Evolutionary conservation across 2,888 invertebrate species (phyloP).

Genomic region (Cryptocephalus primarius): DNA sequence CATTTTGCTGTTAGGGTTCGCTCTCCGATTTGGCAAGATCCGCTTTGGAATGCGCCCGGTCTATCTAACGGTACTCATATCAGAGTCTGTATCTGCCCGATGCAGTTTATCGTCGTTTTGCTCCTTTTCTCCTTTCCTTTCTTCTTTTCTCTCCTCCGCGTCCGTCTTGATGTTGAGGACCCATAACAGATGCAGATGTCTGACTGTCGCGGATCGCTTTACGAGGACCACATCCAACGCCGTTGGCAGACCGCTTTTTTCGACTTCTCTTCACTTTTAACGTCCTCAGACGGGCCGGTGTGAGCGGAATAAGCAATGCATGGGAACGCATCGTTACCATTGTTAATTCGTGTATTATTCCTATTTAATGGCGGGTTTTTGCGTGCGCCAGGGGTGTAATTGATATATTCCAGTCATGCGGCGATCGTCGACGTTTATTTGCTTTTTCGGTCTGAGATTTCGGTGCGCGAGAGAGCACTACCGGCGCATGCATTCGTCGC

Average conservation of each 20-base stretch:
- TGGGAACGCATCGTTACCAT: conserved; percentile 33
- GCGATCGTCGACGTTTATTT: background rate
- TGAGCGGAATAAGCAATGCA: conserved; percentile 35
- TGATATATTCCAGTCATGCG: conserved; percentile 2
- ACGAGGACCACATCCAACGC: conserved; percentile 28
- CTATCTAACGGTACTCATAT: conserved; percentile 17
- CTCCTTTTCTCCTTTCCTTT: conserved; percentile 3
- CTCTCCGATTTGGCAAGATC: background rate
- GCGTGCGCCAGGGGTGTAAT: background rate
- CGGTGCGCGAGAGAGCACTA: too few relatives aligned
- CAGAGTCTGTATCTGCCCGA: conserved; percentile 15
- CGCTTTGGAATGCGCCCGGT: conserved; percentile 4
- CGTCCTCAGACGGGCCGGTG: conserved; percentile 17
- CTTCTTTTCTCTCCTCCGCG: conserved; percentile 4
- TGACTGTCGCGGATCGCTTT: conserved; percentile 24
- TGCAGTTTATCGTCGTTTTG: conserved; percentile 23
- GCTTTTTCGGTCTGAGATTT: too few relatives aligned
- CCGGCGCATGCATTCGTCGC: too few relatives aligned
- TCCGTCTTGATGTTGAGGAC: conserved; percentile 13
- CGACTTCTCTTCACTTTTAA: conserved; percentile 16
- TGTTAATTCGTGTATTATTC: conserved; percentile 28
- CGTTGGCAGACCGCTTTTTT: conserved; percentile 24
- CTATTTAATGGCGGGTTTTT: conserved; percentile 13
- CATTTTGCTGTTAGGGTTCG: too few relatives aligned
- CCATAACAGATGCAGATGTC: conserved; percentile 22